phyloP scores from a whole-genome alignment of 2,888 invertebrate genomes.

The Hanleya hanleyi region DNA sequence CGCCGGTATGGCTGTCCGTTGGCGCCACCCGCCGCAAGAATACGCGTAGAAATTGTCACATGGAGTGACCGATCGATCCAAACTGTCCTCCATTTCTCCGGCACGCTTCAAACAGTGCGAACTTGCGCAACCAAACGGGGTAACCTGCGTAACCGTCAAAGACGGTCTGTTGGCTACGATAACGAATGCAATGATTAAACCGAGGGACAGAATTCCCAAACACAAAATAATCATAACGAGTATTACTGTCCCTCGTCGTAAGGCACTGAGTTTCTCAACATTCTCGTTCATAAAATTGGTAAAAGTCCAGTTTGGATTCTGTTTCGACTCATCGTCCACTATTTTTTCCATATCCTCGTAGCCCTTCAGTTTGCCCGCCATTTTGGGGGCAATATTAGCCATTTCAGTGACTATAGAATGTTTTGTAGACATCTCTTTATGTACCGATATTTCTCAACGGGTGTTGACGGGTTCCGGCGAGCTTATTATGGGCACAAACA shows the following conservation, averaged over 20 bases:
- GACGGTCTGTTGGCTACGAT: not conserved
- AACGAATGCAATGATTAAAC: not conserved
- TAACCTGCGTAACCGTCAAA: not conserved
- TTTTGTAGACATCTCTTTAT: not conserved
- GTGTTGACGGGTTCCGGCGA: no score
- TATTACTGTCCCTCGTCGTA: not conserved
- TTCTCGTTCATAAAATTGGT: not conserved
- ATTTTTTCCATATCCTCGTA: conserved; percentile 9
- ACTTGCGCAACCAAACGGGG: not conserved
- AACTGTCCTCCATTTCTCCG: not conserved
- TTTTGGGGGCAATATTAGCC: conserved; percentile 2
- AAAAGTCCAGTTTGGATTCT: not conserved
- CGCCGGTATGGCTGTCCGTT: conserved; percentile 38
- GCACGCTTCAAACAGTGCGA: conserved; percentile 15
- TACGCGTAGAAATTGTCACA: conserved; percentile 76
- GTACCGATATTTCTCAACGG: no score
- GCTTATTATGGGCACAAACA: no score
- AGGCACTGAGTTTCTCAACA: not conserved
- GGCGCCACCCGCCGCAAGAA: conserved; percentile 76
- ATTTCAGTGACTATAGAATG: conserved; percentile 5
- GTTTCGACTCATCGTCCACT: not conserved
- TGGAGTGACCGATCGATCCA: conserved; percentile 56
- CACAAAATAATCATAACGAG: not conserved
- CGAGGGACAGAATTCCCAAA: not conserved
- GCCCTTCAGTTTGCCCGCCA: conserved; percentile 6